Evolutionary conservation across 1,140 invertebrate genomes (phyloP).

Genomic region (Theocolax elegans): DNA sequence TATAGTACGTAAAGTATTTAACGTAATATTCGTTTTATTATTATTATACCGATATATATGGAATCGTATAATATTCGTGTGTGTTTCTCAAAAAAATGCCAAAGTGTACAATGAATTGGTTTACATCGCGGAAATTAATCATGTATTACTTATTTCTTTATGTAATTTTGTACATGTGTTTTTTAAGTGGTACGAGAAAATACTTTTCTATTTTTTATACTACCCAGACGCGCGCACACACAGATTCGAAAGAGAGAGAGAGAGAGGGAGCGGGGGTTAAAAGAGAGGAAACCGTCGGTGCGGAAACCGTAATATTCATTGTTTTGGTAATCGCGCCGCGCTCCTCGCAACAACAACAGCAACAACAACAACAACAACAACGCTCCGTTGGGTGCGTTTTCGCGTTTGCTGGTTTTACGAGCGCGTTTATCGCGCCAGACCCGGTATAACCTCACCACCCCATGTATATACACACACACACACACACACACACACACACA

Average conservation of each 20-base stretch:
- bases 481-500: not conserved
- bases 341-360: constrained; percentile 21
- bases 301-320: constrained; percentile 39
- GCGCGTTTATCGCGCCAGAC: constrained; percentile 18
- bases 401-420: constrained; percentile 58
- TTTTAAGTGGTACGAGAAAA: too few species aligned
- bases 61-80: not conserved
- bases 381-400: constrained; percentile 47
- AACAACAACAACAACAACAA: constrained; percentile 19
- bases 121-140: not conserved
- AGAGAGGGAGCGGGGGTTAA: too few species aligned
- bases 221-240: not conserved
- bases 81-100: not conserved
- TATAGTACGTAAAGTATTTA: too few species aligned
- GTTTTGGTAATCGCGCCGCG: constrained; percentile 41
- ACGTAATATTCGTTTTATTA: too few species aligned
- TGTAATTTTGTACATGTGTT: too few species aligned
- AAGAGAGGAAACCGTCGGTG: not conserved
- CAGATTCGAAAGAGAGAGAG: not conserved
- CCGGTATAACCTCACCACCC: not conserved
- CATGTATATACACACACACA: not conserved
- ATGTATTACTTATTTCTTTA: not conserved
- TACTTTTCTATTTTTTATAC: not conserved
- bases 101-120: too few species aligned
- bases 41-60: too few species aligned